Evolutionary conservation across 2,113 vertebrate species (phyloP), one percentile per base, ranked within the genome.

Genomic region (Saccopteryx bilineata): DNA sequence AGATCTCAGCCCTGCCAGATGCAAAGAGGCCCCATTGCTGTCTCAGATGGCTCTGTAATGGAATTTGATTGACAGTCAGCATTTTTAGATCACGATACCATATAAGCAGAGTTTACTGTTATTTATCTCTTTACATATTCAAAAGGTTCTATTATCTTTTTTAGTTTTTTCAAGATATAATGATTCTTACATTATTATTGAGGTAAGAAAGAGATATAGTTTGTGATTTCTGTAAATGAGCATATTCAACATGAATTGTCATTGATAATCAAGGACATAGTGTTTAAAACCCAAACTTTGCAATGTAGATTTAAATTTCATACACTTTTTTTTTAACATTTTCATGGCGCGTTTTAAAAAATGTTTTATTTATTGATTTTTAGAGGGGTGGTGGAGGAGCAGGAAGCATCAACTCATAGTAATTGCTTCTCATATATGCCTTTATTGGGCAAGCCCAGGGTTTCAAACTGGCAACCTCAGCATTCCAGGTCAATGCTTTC

Each of bases 231-330:
- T 61, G 13, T 94, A 95, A 83, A 33, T 91, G 68, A 90, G n/a
- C 23, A 58, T 56, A n/a, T 94, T 95, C 48, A 91, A 18, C 14
- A n/a, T 84, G 68, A 92, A 56, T 75, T 88, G 11, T 89, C 69
- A 79, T 69, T 84, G 83, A 63, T 91, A 65, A 66, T 84, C 12
- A 89, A 81, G n/a, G 7, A 5, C 18, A 5, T 50, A 84, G 24
- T 88, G 10, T 93, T 93, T 87, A 86, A 58, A 74, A 75, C 17
- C 33, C 68, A 92, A 72, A 68, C 66, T 96, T 94, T 92, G n/a
- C 24, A 71, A 84, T 18, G 39, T 56, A 66, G 24, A 68, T 85
- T 48, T 87, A 93, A 76, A 87, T 87, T 95, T 10, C 76, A 48
- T 19, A 66, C 12, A 17, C 17, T 81, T 26, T 39, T 39, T 39